These are phyloP conservation scores for Podiceps cristatus DNA, from an alignment of 2,113 vertebrate species.

Conservation along the genomic window DNA sequence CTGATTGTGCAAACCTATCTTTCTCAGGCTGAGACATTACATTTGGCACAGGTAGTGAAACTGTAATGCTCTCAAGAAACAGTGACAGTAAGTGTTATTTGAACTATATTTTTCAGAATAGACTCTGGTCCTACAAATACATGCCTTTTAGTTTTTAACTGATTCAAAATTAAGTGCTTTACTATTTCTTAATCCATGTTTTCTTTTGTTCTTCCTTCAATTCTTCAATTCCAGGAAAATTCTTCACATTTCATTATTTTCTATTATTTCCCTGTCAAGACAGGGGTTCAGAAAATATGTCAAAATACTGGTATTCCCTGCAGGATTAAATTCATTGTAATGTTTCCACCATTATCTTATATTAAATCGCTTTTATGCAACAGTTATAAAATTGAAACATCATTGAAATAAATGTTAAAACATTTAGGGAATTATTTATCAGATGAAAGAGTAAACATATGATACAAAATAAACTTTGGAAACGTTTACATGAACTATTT, in stretches of 20 bases:
- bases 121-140: background rate
- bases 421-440: background rate
- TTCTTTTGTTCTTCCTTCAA: background rate
- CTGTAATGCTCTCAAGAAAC: background rate
- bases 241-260: background rate
- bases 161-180: background rate
- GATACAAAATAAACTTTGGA: background rate
- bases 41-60: background rate
- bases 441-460: background rate
- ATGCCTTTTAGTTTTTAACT: background rate
- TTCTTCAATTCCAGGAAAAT: background rate
- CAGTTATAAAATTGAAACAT: background rate
- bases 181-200: background rate
- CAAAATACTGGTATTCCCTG: background rate
- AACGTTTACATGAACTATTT: background rate
- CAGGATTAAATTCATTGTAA: background rate
- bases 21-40: background rate
- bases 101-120: background rate
- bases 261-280: background rate
- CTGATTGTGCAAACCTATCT: background rate
- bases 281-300: background rate
- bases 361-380: background rate
- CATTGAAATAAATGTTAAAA: background rate
- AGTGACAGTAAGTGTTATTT: background rate
- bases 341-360: background rate